These are phyloP conservation scores for Aegypius monachus DNA, from an alignment of 2,113 vertebrate genomes.

Conservation along the genomic window DNA sequence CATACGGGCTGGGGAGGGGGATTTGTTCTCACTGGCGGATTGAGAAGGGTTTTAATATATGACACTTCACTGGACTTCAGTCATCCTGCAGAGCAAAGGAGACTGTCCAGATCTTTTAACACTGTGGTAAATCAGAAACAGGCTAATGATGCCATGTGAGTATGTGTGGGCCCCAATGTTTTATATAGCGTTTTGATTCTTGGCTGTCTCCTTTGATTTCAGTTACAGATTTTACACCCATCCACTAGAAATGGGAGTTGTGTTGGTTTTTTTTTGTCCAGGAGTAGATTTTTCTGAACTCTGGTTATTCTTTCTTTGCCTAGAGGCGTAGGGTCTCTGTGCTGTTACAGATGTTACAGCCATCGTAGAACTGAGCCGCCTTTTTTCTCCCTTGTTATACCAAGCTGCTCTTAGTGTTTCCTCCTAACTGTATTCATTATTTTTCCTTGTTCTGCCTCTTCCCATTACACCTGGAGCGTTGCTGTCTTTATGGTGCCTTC, in stretches of 20 bases:
- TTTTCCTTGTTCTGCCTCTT: neutral
- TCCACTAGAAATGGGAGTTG: neutral
- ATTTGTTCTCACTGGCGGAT: constrained; percentile 18
- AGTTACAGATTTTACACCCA: neutral
- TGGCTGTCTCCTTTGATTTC: neutral
- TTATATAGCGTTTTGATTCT: neutral
- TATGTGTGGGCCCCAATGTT: neutral
- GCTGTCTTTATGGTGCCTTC: neutral
- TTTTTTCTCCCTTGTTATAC: neutral
- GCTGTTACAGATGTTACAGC: neutral
- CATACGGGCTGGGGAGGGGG: neutral
- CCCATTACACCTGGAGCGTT: neutral
- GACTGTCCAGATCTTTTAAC: neutral
- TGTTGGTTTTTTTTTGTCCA: neutral
- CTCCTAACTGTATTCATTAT: neutral
- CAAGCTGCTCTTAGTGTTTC: neutral
- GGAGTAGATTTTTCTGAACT: neutral
- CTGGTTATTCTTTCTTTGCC: neutral
- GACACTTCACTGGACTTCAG: neutral
- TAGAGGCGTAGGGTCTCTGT: neutral
- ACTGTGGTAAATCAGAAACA: constrained; percentile 35
- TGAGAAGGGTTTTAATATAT: neutral
- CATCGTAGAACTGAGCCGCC: neutral
- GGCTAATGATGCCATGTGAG: constrained; percentile 24
- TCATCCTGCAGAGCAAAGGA: neutral